These are phyloP conservation scores for Bufo gargarizans DNA, from an alignment of 2,113 vertebrate genomes.

Conservation along the genomic window DNA sequence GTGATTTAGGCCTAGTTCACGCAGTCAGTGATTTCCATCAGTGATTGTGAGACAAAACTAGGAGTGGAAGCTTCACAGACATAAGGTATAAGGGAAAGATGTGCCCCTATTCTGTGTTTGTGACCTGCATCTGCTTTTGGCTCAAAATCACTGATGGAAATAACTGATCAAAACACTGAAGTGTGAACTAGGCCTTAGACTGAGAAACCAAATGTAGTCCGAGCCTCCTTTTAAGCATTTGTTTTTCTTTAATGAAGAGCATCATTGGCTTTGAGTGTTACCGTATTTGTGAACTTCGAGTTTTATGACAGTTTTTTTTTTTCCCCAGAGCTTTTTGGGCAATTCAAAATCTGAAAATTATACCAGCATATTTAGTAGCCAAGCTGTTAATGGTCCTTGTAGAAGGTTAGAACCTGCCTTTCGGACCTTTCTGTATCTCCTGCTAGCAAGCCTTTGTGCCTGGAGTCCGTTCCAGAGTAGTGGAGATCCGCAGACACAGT, in stretches of 20 bases:
- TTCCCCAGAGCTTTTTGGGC: background rate
- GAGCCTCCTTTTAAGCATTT: background rate
- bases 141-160: no score
- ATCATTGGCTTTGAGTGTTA: background rate
- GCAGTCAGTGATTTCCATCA: no score
- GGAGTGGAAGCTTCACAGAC: no score
- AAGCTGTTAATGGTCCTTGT: background rate
- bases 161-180: no score
- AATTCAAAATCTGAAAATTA: background rate
- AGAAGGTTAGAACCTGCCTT: background rate
- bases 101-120: no score
- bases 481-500: conserved; percentile 39
- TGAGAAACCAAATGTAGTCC: no score
- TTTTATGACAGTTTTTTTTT: background rate
- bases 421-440: background rate
- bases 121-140: no score
- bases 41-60: no score
- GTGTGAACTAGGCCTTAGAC: no score
- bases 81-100: no score
- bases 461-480: background rate
- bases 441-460: conserved; percentile 2
- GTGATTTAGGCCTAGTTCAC: background rate
- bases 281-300: background rate
- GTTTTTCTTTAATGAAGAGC: background rate
- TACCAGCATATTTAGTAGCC: background rate